Evolutionary conservation across 2,888 invertebrate species (phyloP).

Genomic region (Argyresthia albistria): DNA sequence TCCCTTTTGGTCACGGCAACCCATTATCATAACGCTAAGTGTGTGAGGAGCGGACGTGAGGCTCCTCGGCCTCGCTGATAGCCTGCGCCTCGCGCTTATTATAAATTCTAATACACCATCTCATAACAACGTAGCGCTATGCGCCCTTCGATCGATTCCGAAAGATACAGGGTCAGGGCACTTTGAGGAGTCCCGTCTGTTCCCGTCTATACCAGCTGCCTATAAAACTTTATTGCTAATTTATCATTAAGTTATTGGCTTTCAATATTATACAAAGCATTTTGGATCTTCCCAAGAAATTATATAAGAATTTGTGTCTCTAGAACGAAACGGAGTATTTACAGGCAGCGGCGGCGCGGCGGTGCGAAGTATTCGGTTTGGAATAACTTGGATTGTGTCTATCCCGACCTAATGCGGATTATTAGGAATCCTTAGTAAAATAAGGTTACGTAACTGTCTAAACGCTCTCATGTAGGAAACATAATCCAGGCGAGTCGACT

Average conservation of each 20-base stretch:
- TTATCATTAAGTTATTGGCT: slow-evolving; percentile 2
- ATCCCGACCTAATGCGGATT: too few species aligned
- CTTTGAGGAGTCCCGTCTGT: slow-evolving; percentile 21
- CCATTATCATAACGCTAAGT: slow-evolving; percentile 44
- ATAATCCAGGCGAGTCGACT: too few species aligned
- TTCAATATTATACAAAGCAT: not conserved
- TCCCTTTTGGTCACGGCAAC: slow-evolving; percentile 44
- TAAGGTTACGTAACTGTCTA: too few species aligned
- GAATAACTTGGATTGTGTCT: too few species aligned
- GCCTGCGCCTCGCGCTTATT: slow-evolving; percentile 28
- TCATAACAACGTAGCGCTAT: slow-evolving; percentile 24
- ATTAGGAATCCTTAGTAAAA: too few species aligned
- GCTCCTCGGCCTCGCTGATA: slow-evolving; percentile 15
- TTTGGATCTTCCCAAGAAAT: too few species aligned
- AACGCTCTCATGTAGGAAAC: too few species aligned
- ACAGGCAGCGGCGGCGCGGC: too few species aligned
- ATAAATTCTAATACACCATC: slow-evolving; percentile 40
- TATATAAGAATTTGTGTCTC: too few species aligned
- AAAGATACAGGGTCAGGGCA: slow-evolving; percentile 37
- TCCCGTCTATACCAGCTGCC: slow-evolving; percentile 10
- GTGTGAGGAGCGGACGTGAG: slow-evolving; percentile 35
- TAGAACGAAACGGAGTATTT: too few species aligned
- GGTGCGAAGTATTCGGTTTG: too few species aligned
- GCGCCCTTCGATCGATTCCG: slow-evolving; percentile 35
- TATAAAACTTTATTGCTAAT: slow-evolving; percentile 37